Evolutionary conservation across 2,113 vertebrate species (phyloP).

Genomic region (Pangasianodon gigas): DNA sequence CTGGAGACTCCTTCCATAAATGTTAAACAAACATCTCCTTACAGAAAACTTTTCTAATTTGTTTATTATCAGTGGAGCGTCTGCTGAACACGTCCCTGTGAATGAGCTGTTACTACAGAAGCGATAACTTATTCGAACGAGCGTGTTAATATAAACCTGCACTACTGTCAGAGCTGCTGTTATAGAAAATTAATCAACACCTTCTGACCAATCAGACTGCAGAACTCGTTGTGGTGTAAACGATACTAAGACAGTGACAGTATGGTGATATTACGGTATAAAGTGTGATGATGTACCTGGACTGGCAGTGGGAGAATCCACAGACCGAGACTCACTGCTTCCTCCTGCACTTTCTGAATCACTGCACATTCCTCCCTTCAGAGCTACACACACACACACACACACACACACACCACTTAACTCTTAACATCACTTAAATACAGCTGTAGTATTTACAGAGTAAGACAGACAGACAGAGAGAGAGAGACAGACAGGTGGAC

Average conservation of each 20-base stretch:
- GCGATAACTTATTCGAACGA: no score
- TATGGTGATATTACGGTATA: neutral
- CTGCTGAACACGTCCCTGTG: no score
- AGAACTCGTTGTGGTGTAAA: neutral
- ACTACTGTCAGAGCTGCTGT: neutral
- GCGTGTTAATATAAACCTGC: no score
- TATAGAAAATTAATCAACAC: neutral
- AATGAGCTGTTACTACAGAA: no score
- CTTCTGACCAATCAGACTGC: neutral
- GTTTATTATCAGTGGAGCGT: no score
- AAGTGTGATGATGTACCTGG: slow-evolving; percentile 78
- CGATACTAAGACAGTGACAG: neutral
- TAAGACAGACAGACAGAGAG: neutral
- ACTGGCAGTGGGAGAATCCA: slow-evolving; percentile 96
- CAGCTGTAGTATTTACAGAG: neutral
- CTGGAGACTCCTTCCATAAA: no score
- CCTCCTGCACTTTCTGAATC: slow-evolving; percentile 97
- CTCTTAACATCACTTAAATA: neutral
- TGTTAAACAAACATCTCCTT: no score
- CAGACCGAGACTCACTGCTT: slow-evolving; percentile 94
- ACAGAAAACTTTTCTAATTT: no score
- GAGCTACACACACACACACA: slow-evolving; percentile 51
- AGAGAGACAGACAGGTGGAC: neutral
- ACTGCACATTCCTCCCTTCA: slow-evolving; percentile 88
- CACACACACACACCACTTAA: neutral